A percentile compares a stretch with the other conserved stretches of the same genome.
Conservation (phyloP, 1,140 invertebrate species). For the Pseudoatta argentina region DNA sequence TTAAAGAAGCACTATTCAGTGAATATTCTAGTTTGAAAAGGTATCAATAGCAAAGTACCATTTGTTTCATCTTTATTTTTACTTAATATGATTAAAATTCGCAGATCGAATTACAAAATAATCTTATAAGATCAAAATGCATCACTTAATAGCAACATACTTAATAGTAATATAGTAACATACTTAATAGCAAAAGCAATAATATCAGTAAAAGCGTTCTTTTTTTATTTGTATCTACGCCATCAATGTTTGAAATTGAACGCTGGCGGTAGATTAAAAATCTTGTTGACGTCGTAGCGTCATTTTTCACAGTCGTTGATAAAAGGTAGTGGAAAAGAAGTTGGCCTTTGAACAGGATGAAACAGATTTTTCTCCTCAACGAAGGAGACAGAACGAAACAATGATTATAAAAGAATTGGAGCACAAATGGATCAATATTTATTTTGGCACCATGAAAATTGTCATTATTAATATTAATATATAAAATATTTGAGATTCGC, state of each 20-base stretch:
- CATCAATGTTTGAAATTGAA: constrained; percentile 53
- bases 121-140: not conserved
- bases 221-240: not conserved
- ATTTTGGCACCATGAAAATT: not conserved
- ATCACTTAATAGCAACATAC: not conserved
- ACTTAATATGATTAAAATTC: not conserved
- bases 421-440: not conserved
- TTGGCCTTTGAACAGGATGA: constrained; percentile 19
- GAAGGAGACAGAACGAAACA: not conserved
- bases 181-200: constrained; percentile 6
- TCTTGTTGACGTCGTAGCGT: constrained; percentile 45
- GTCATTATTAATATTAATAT: not conserved
- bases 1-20: not conserved
- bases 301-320: constrained; percentile 55
- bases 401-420: constrained; percentile 29
- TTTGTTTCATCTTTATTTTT: not conserved
- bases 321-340: constrained; percentile 9
- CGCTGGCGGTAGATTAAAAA: constrained; percentile 60
- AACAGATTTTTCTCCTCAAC: constrained; percentile 55
- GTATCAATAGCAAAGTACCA: not conserved
- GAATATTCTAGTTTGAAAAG: not conserved
- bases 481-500: not conserved
- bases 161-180: not conserved
- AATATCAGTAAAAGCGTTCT: constrained; percentile 35
- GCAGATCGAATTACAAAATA: not conserved